phyloP scores from a whole-genome alignment of 2,888 invertebrate species.

The Spisula subtruncata region DNA sequence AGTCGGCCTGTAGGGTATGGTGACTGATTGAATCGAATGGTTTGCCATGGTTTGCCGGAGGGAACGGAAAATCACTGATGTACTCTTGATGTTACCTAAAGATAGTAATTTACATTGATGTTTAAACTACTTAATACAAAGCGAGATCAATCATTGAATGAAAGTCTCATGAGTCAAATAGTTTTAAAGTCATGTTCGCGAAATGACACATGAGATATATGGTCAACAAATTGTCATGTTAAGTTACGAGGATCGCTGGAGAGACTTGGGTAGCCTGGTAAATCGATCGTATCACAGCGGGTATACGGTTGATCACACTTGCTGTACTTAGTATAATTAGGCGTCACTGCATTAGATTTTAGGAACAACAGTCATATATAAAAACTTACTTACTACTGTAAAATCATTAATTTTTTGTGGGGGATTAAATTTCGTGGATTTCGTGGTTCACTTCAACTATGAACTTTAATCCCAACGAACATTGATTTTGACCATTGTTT shows the following conservation, averaged over 20 bases:
- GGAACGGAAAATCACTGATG: neutral
- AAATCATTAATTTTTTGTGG: too few species aligned
- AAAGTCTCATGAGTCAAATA: slow-evolving; percentile 30
- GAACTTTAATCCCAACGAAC: too few species aligned
- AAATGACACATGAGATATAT: neutral
- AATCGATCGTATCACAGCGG: neutral
- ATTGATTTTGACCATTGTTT: too few species aligned
- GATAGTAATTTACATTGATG: slow-evolving; percentile 12
- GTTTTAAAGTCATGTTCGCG: slow-evolving; percentile 19
- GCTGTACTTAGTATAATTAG: too few species aligned
- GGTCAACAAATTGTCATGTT: neutral
- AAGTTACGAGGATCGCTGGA: neutral
- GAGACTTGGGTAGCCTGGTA: neutral
- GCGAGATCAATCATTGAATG: slow-evolving; percentile 24
- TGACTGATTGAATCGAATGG: slow-evolving; percentile 29
- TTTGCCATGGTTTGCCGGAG: slow-evolving; percentile 37
- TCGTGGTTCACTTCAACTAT: too few species aligned
- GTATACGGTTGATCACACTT: neutral
- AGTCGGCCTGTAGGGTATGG: slow-evolving; percentile 9
- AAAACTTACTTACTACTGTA: too few species aligned
- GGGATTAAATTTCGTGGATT: too few species aligned
- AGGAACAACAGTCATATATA: too few species aligned
- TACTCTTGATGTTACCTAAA: slow-evolving; percentile 27
- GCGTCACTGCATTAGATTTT: too few species aligned
- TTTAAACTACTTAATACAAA: slow-evolving; percentile 18